phyloP scores from a whole-genome alignment of 92 coral and sea anemone species.

The Siderastrea siderea region DNA sequence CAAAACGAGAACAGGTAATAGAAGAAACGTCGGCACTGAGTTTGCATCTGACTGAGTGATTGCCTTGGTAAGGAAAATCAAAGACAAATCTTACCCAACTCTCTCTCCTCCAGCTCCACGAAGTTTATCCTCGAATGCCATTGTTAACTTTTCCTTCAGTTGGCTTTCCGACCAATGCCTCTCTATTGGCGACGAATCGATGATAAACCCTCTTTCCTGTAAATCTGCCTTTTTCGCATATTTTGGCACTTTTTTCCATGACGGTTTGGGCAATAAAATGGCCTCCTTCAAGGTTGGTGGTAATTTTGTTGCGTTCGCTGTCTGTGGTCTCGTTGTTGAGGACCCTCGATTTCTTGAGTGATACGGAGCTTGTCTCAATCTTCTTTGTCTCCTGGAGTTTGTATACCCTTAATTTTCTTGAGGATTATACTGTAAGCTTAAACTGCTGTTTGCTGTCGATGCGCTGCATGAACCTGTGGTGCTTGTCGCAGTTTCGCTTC shows the following conservation, averaged over 20 bases:
- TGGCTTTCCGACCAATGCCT: constrained; percentile 21
- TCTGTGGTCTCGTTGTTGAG: not conserved
- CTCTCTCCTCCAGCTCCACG: constrained; percentile 4
- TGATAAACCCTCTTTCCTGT: constrained; percentile 28
- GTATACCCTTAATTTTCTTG: no score
- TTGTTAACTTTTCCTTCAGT: constrained; percentile 4
- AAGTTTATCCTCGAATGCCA: not conserved
- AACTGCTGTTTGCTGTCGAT: no score
- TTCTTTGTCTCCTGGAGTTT: constrained; percentile 17
- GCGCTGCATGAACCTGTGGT: no score
- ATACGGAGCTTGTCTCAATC: not conserved
- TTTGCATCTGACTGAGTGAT: no score
- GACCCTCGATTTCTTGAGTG: constrained; percentile 13
- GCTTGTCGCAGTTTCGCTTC: no score
- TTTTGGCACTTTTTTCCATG: constrained; percentile 22
- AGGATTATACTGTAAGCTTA: no score
- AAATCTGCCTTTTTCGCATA: constrained; percentile 27
- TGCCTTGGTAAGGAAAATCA: not conserved
- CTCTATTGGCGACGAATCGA: constrained; percentile 31
- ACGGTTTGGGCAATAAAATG: constrained; percentile 24
- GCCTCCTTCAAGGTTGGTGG: constrained; percentile 32
- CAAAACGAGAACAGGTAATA: no score
- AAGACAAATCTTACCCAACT: no score
- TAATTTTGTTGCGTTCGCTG: not conserved
- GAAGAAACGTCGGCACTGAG: no score